A percentile compares a stretch with the other conserved stretches of the same genome.
Evolutionary conservation across 2,888 invertebrate genomes (phyloP).

Genomic region (Adela reaumurella): DNA sequence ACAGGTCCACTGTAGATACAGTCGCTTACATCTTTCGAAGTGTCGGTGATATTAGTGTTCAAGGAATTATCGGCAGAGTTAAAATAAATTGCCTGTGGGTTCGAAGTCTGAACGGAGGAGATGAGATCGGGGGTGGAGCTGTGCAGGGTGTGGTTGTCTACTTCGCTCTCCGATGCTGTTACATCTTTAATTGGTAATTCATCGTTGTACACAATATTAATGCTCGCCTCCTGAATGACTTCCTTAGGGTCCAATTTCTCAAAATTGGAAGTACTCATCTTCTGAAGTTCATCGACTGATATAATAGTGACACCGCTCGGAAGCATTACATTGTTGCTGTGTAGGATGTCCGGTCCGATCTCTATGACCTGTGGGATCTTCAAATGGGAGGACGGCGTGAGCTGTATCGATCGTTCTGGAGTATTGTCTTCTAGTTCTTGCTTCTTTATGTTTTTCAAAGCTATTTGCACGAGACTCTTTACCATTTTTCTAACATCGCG

Average conservation of each 20-base stretch:
- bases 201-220: conserved; percentile 39
- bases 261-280: conserved; percentile 47
- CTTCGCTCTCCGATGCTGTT: conserved; percentile 15
- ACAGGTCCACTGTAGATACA: no score
- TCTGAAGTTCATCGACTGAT: conserved; percentile 42
- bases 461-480: conserved; percentile 49
- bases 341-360: conserved; percentile 35
- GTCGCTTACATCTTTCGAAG: no score
- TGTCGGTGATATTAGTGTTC: no score
- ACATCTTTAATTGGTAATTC: conserved; percentile 13
- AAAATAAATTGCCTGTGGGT: background rate
- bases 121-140: background rate
- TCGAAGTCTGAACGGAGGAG: background rate
- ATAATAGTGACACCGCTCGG: conserved; percentile 44
- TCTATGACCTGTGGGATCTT: conserved; percentile 48
- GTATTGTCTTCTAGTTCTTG: conserved; percentile 27
- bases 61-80: no score
- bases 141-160: background rate
- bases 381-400: conserved; percentile 2
- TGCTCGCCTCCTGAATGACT: conserved; percentile 47
- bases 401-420: background rate
- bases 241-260: conserved; percentile 47
- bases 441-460: conserved; percentile 36
- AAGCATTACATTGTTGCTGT: conserved; percentile 24
- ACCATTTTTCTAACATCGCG: conserved; percentile 59